Base-by-base conservation (phyloP, 1,140 invertebrate species). In the Hestina assimilis region DNA sequence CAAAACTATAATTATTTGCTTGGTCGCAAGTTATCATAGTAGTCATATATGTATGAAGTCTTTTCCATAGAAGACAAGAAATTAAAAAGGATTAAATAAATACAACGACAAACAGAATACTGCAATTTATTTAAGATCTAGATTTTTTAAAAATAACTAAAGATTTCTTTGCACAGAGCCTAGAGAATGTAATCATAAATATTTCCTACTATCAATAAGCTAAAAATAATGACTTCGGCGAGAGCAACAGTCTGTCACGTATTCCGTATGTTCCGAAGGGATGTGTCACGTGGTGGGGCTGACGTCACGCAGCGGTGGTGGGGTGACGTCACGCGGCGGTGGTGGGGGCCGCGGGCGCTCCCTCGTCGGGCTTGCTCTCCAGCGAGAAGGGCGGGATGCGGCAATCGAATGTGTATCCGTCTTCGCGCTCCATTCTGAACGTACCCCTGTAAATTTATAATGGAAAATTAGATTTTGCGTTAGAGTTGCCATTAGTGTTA, bases 381-480 rank as follows among this genome's bases (percentile, higher is more conserved):
- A 99, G 87, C 3, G 96, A 97, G 86, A 99, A 99, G 4, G 97
- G 96, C 24, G 98, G 98, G 64, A 99, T 99, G 79, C 97, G 92
- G 78, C 97, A 98, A 81, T 99, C 97, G 89, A 99, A 99, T 0
- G 95, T 95, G 72, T 96, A 96, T 0, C 97, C 97, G 91, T 99
- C 97, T 89, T 98, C 95, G 58, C 96, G 92, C 89, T 99, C 97
- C 94, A 99, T 96, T 74, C 96, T 92, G 79, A 98, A 99, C 7
- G 96, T 98, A 31, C 97, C 97, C 96, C 96, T 96, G 83, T 29
- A 15, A 33, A 1, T 21, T 23, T 7, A 40, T 23, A 43, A 0
- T 42, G 4, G 4, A 43, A 24, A 41, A 40, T 21, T 47, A 21
- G 17, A 38, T 19, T n/a, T n/a, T n/a, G n/a, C n/a, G n/a, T n/a